A percentile compares a stretch with the other conserved stretches of the same genome.
Conservation (phyloP, 2,113 vertebrate genomes). For the Gallinago undulata region DNA sequence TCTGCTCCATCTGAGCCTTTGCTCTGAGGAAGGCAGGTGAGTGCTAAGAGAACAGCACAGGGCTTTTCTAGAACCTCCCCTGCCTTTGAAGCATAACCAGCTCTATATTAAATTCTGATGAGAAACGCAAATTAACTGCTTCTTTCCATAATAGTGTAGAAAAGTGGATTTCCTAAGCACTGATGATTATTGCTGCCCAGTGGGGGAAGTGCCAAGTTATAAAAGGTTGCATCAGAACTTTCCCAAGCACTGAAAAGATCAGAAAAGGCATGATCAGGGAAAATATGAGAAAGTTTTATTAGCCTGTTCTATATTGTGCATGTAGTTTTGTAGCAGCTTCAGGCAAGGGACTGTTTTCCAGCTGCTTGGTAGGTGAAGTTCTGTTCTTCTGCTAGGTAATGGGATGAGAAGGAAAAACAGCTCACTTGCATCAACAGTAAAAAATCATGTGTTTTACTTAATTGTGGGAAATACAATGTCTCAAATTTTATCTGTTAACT, state of each 20-base stretch:
- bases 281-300: not conserved
- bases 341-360: not conserved
- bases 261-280: not conserved
- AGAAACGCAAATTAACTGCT: not conserved
- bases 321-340: not conserved
- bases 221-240: not conserved
- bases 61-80: not conserved
- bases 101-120: not conserved
- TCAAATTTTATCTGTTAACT: not conserved
- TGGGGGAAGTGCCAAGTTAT: not conserved
- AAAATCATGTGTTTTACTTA: not conserved
- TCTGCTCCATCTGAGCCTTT: not conserved
- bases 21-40: not conserved
- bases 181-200: not conserved
- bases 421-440: not conserved
- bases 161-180: not conserved
- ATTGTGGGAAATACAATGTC: not conserved
- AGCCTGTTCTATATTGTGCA: not conserved
- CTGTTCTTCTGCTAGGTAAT: not conserved
- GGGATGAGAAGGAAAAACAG: not conserved
- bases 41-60: not conserved
- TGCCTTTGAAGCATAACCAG: not conserved
- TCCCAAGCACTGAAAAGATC: not conserved
- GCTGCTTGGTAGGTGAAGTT: not conserved
- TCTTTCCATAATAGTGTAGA: not conserved